Evolutionary conservation across 2,797 vertebrate genomes (phyloP).

Genomic region (Cuculus canorus): DNA sequence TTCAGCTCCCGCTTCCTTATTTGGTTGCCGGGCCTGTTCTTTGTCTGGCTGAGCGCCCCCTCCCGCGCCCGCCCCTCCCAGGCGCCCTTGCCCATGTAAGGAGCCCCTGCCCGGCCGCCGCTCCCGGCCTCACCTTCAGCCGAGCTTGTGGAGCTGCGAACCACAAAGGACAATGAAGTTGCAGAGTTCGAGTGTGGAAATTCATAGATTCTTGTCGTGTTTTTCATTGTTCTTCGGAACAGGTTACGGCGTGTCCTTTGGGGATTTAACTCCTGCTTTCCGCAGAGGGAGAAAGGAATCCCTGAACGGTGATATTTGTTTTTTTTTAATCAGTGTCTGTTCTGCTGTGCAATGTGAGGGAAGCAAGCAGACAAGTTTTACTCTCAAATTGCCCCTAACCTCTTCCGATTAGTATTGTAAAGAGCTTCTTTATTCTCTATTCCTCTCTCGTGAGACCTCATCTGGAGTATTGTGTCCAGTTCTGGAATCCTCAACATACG

Average conservation of each 20-base stretch:
- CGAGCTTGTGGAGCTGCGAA: too few species aligned
- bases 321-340: not conserved
- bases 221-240: not conserved
- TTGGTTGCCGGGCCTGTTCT: constrained; percentile 90
- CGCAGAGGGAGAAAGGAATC: not conserved
- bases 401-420: not conserved
- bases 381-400: not conserved
- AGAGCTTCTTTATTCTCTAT: not conserved
- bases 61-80: not conserved
- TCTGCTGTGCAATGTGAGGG: not conserved
- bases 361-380: not conserved
- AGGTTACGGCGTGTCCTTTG: not conserved
- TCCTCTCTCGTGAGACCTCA: too few species aligned
- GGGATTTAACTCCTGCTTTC: not conserved
- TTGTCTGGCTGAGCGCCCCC: constrained; percentile 75
- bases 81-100: too few species aligned
- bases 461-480: too few species aligned
- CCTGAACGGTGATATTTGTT: not conserved
- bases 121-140: too few species aligned
- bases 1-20: constrained; percentile 83
- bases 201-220: not conserved
- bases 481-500: too few species aligned
- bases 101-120: too few species aligned
- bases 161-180: not conserved
- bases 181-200: not conserved